phyloP scores from a whole-genome alignment of 2,888 invertebrate genomes.

The Pelosia muscerda region DNA sequence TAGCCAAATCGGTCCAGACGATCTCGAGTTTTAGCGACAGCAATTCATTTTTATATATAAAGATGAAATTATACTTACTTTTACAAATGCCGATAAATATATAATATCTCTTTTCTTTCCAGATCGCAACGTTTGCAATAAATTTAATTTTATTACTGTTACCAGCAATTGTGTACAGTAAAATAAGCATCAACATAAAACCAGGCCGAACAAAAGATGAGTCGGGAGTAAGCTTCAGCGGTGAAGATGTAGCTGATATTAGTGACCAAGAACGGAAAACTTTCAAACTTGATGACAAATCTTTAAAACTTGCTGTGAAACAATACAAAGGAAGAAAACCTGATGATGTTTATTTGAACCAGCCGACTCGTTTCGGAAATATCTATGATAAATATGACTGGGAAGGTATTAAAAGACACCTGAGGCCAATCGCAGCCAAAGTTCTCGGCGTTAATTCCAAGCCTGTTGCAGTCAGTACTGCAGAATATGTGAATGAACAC shows the following conservation, averaged over 20 bases:
- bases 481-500: not conserved
- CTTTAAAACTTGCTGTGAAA: not conserved
- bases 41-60: too few species aligned
- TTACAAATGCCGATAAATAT: too few species aligned
- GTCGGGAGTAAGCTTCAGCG: too few species aligned
- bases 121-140: not conserved
- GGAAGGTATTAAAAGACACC: not conserved
- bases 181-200: too few species aligned
- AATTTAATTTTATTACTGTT: not conserved
- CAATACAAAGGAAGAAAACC: not conserved
- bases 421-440: not conserved
- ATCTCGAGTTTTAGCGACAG: too few species aligned
- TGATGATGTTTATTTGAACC: not conserved
- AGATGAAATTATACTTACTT: too few species aligned
- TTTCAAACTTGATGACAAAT: not conserved
- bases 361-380: not conserved
- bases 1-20: too few species aligned
- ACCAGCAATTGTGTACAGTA: not conserved
- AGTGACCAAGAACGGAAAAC: constrained; percentile 1
- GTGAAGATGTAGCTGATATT: not conserved
- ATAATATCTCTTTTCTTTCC: not conserved
- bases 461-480: not conserved
- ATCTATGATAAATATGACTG: not conserved
- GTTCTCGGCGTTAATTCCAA: not conserved
- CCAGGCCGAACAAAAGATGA: too few species aligned